These are phyloP conservation scores for Gandaritis pyraliata DNA, from an alignment of 2,888 invertebrate species.

Conservation along the genomic window DNA sequence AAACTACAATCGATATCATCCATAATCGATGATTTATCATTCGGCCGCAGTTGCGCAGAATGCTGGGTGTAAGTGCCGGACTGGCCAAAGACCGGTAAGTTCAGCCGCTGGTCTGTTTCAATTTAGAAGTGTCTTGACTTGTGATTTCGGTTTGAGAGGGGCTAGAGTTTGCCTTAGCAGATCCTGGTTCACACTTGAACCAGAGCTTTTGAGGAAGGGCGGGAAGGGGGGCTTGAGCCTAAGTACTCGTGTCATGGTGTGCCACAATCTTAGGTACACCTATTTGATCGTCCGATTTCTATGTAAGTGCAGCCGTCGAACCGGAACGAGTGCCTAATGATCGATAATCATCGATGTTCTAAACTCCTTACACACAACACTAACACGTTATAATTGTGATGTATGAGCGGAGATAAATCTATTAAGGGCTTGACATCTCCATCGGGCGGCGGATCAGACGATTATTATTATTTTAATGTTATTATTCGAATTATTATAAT, in stretches of 20 bases:
- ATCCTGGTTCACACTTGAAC: too few species aligned
- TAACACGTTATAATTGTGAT: slow-evolving; percentile 63
- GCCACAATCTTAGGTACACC: not conserved
- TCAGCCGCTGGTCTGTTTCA: too few species aligned
- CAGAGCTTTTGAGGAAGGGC: too few species aligned
- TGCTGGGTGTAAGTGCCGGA: slow-evolving; percentile 4
- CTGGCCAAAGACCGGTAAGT: not conserved
- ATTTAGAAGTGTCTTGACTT: too few species aligned
- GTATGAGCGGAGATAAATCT: slow-evolving; percentile 73
- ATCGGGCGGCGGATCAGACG: slow-evolving; percentile 61
- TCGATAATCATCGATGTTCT: slow-evolving; percentile 56
- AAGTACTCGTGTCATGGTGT: too few species aligned
- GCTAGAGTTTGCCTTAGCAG: too few species aligned
- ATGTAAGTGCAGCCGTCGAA: slow-evolving; percentile 24
- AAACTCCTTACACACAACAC: slow-evolving; percentile 55
- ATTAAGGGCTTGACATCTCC: slow-evolving; percentile 72
- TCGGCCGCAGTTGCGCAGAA: slow-evolving; percentile 22
- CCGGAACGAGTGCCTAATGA: slow-evolving; percentile 64
- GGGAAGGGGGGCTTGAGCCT: too few species aligned
- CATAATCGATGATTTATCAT: slow-evolving; percentile 50
- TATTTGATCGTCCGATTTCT: not conserved
- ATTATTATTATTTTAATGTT: slow-evolving; percentile 80
- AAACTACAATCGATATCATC: slow-evolving; percentile 41
- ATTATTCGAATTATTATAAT: slow-evolving; percentile 82
- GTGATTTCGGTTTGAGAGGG: too few species aligned